Conservation (phyloP, 2,113 vertebrate species). For the Thalassoma bifasciatum region DNA sequence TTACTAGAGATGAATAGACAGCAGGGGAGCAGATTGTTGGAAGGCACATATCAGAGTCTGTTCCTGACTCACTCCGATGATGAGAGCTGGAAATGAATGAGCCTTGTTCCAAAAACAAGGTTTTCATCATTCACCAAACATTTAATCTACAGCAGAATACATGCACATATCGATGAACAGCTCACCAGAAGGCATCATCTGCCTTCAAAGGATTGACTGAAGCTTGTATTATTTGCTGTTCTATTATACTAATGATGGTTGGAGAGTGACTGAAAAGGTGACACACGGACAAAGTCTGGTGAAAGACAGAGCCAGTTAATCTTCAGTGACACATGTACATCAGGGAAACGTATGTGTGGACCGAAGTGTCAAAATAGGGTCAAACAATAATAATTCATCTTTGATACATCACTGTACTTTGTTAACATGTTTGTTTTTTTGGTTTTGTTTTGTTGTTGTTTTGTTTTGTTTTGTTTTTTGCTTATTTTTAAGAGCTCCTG, state of each 20-base stretch:
- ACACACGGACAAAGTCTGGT: neutral
- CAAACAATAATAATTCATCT: too few relatives aligned
- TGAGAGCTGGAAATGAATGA: constrained; percentile 60
- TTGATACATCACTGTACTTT: too few relatives aligned
- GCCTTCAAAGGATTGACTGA: neutral
- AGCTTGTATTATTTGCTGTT: neutral
- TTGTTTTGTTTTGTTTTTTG: too few relatives aligned
- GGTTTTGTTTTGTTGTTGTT: too few relatives aligned
- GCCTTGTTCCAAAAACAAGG: constrained; percentile 44
- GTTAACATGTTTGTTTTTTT: too few relatives aligned
- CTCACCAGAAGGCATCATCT: neutral
- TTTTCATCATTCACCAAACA: constrained; percentile 38
- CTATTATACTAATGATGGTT: neutral
- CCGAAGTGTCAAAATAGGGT: too few relatives aligned
- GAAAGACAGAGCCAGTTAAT: neutral
- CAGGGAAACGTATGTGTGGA: too few relatives aligned
- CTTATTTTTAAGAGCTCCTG: too few relatives aligned
- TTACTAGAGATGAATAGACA: constrained; percentile 75
- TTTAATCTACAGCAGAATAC: neutral
- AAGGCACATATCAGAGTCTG: constrained; percentile 64
- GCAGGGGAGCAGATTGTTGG: constrained; percentile 70
- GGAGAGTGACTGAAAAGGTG: neutral
- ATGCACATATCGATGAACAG: neutral
- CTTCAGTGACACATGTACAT: too few relatives aligned
- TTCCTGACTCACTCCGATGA: constrained; percentile 50